Conservation (phyloP, 2,113 vertebrate genomes). For the Dascyllus trimaculatus region DNA sequence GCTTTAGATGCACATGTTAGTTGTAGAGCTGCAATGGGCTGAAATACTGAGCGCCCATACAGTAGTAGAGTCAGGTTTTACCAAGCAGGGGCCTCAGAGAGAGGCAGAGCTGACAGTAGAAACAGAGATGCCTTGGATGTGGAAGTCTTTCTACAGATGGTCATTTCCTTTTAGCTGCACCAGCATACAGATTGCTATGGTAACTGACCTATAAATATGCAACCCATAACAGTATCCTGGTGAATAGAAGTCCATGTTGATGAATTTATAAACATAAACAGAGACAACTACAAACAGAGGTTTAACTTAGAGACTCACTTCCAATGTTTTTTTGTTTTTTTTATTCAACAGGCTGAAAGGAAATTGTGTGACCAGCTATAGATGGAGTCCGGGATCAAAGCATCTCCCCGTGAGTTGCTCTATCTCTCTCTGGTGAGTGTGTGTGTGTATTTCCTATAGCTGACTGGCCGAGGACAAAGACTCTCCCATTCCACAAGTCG, state of each 20-base stretch:
- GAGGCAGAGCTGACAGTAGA: constrained; percentile 64
- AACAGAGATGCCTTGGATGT: constrained; percentile 65
- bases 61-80: constrained; percentile 77
- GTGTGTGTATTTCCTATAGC: constrained; percentile 70
- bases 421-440: constrained; percentile 51
- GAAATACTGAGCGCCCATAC: constrained; percentile 69
- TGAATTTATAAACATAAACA: constrained; percentile 38
- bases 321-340: constrained; percentile 14
- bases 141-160: constrained; percentile 57
- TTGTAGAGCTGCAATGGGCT: constrained; percentile 59
- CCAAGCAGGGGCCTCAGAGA: constrained; percentile 75
- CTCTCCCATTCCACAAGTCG: constrained; percentile 48
- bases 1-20: constrained; percentile 66
- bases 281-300: constrained; percentile 18
- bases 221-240: constrained; percentile 25
- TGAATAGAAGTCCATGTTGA: constrained; percentile 31
- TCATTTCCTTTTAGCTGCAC: constrained; percentile 65
- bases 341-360: constrained; percentile 44
- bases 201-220: constrained; percentile 61
- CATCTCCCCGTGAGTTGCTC: constrained; percentile 52
- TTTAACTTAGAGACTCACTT: constrained; percentile 7
- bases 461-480: constrained; percentile 65
- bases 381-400: constrained; percentile 30
- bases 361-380: constrained; percentile 34
- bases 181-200: constrained; percentile 60